A percentile compares a stretch with the other conserved stretches of the same genome.
Evolutionary conservation across 2,113 vertebrate genomes (phyloP).

Genomic region (Dolichotis patagonum): DNA sequence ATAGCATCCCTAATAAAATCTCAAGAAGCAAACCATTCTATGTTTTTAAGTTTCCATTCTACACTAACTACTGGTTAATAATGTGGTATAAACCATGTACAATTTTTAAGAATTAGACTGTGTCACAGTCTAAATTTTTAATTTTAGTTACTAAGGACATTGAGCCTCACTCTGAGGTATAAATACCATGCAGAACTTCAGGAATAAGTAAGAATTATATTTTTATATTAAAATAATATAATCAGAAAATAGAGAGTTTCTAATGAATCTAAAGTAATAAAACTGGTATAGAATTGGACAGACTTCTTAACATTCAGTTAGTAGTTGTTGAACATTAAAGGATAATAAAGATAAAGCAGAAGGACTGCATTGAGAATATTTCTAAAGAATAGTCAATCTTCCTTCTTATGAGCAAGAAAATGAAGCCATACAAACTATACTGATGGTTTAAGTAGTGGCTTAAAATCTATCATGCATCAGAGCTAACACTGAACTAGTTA

Average conservation of each 20-base stretch:
- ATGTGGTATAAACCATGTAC: slow-evolving; percentile 10
- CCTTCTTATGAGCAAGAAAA: background rate
- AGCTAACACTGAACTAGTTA: background rate
- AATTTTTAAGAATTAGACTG: background rate
- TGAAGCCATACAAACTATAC: background rate
- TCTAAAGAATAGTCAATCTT: background rate
- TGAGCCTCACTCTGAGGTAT: background rate
- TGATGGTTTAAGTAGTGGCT: background rate
- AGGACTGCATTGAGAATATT: background rate
- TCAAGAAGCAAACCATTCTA: background rate
- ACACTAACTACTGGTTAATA: background rate
- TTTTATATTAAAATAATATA: background rate
- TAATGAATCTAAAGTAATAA: background rate
- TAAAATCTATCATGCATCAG: background rate
- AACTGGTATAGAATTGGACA: background rate
- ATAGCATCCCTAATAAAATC: slow-evolving; percentile 18
- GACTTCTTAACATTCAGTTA: background rate
- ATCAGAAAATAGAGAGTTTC: slow-evolving; percentile 7
- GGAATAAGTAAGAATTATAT: background rate
- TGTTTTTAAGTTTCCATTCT: background rate
- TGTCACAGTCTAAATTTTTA: slow-evolving; percentile 10
- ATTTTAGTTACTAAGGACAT: slow-evolving; percentile 1
- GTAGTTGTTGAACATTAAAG: background rate
- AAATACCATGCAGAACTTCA: background rate
- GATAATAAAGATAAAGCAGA: background rate